These are phyloP conservation scores for Meloidogyne chitwoodi DNA, from an alignment of 1,140 invertebrate genomes.

Conservation along the genomic window DNA sequence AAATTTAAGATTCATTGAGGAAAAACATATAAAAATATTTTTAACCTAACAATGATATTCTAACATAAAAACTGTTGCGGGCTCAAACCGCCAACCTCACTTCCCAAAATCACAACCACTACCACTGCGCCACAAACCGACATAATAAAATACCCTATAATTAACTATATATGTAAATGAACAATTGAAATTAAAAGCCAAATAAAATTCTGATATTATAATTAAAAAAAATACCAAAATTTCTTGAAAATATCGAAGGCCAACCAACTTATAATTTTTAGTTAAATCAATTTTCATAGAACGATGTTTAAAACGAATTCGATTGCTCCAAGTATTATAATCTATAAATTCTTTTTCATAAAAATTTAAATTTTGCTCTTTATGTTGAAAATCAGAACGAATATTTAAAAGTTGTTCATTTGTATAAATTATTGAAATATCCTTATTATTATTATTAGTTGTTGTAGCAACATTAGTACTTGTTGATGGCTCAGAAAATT, in stretches of 20 bases:
- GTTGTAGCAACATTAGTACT: not conserved
- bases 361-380: not conserved
- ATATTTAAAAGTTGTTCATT: not conserved
- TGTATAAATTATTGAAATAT: not conserved
- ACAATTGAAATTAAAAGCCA: too few species aligned
- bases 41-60: too few species aligned
- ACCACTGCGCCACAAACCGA: too few species aligned
- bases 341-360: not conserved
- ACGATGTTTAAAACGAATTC: conserved; percentile 1
- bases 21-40: too few species aligned
- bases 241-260: conserved; percentile 22
- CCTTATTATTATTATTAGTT: not conserved
- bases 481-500: not conserved
- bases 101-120: too few species aligned
- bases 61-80: too few species aligned
- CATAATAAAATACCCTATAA: too few species aligned
- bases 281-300: conserved; percentile 3
- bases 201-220: too few species aligned
- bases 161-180: too few species aligned
- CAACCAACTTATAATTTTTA: conserved; percentile 14
- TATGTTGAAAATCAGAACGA: not conserved
- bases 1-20: not conserved
- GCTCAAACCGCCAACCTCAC: too few species aligned
- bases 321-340: not conserved
- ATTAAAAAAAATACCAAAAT: conserved; percentile 9